These are phyloP conservation scores for Otolemur crassicaudatus DNA, from an alignment of 2,797 vertebrate species.

Conservation along the genomic window DNA sequence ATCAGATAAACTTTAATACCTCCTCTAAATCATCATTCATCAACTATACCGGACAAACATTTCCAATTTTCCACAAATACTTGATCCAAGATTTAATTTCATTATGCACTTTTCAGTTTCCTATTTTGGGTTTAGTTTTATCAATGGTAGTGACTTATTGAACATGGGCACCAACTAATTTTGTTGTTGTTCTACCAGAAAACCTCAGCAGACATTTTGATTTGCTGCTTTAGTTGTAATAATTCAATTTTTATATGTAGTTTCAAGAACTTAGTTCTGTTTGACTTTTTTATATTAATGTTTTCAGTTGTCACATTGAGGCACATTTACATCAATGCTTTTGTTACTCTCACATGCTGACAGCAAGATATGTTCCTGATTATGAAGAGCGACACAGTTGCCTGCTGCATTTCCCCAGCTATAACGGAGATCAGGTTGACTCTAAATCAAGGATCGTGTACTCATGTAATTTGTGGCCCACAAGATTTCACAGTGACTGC, in stretches of 20 bases:
- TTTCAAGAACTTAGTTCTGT: conserved; percentile 86
- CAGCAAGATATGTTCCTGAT: conserved; percentile 70
- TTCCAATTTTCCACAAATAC: conserved; percentile 90
- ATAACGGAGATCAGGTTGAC: background rate
- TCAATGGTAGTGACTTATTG: conserved; percentile 88
- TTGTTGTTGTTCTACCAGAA: conserved; percentile 88
- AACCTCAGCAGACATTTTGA: conserved; percentile 90
- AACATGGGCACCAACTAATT: conserved; percentile 88
- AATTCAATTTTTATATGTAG: conserved; percentile 88
- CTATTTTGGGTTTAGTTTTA: conserved; percentile 88
- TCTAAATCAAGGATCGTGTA: conserved; percentile 59
- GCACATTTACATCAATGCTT: conserved; percentile 87
- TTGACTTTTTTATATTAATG: conserved; percentile 87
- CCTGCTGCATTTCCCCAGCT: conserved; percentile 63
- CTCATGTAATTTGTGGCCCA: background rate
- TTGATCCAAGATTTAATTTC: conserved; percentile 91
- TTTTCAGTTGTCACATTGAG: conserved; percentile 87
- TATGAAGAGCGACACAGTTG: conserved; percentile 63
- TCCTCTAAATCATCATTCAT: conserved; percentile 82
- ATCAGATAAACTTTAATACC: conserved; percentile 91
- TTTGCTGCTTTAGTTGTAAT: conserved; percentile 92
- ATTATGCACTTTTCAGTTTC: conserved; percentile 91
- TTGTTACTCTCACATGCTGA: conserved; percentile 67
- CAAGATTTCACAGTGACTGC: conserved; percentile 71
- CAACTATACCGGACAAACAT: conserved; percentile 86